Percentiles rank a stretch among this genome's conserved stretches.
Evolutionary conservation across 2,888 invertebrate species (phyloP).

Genomic region (Thymelicus acteon): DNA sequence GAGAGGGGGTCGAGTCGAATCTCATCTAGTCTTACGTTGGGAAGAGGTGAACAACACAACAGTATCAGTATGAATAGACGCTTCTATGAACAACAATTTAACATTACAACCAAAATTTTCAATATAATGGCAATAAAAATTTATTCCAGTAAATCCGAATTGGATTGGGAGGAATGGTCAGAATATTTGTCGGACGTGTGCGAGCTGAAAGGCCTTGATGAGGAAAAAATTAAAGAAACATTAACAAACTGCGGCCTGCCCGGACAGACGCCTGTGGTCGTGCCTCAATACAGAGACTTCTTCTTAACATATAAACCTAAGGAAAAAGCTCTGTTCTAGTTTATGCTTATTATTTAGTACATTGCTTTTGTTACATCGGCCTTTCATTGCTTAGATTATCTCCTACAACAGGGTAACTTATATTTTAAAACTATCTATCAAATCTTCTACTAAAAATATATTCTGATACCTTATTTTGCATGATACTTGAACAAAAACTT

Average conservation of each 20-base stretch:
- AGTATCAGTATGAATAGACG: too few species aligned
- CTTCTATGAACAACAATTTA: too few species aligned
- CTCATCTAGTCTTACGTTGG: too few species aligned
- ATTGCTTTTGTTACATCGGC: not conserved
- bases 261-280: conserved; percentile 55
- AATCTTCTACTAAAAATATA: too few species aligned
- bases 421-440: too few species aligned
- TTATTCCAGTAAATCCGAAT: conserved; percentile 65
- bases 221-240: conserved; percentile 50
- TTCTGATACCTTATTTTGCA: too few species aligned
- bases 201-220: conserved; percentile 51
- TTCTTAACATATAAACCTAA: conserved; percentile 64
- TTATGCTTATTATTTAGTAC: not conserved
- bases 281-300: conserved; percentile 65
- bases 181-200: conserved; percentile 61
- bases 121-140: not conserved
- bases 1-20: too few species aligned
- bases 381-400: not conserved
- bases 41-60: too few species aligned
- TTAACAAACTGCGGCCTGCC: conserved; percentile 70
- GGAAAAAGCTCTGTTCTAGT: conserved; percentile 50
- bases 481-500: too few species aligned
- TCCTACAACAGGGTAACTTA: too few species aligned
- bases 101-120: too few species aligned
- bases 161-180: conserved; percentile 64